Evolutionary conservation across 2,888 invertebrate genomes (phyloP), one percentile per base, ranked within the genome.

Genomic region (Pocota personata): DNA sequence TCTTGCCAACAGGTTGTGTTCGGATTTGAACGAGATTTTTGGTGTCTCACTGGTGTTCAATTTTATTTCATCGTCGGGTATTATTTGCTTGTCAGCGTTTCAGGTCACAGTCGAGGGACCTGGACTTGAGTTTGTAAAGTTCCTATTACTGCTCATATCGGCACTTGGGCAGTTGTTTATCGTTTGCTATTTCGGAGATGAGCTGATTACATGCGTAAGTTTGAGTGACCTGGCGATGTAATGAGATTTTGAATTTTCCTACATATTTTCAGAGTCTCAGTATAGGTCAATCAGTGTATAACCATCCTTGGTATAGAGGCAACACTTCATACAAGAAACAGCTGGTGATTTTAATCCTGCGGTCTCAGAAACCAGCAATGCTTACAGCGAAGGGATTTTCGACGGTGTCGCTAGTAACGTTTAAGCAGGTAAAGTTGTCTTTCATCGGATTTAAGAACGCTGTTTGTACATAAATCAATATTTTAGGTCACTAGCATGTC

Each of bases 371-470:
- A 62, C 88, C 88, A 0, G 87, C 88, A 0, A 82, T 87, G 24
- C 55, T 90, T 1, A 89, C 78, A 35, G 90, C 91, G 19, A 88
- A 88, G 75, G 90, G 90, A 7, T 89, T 88, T 64, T 73, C 89
- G n/a, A 55, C 89, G 0, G 88, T 91, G 3, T 88, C 89, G 7
- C 77, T 89, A 60, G 87, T 87, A 8, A 89, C 89, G 10, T 91
- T 91, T 62, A 88, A 90, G 62, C 80, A 88, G 88, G 91, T 90
- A 2, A 60, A 40, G 8, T 14, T 60, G 12, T 57, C 19, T 14
- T 8, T 8, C 2, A 10, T 1, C 1, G 7, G 32, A 10, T 10
- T 32, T 8, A n/a, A n/a, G n/a, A n/a, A n/a, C n/a, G n/a, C n/a
- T n/a, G n/a, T n/a, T n/a, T n/a, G n/a, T n/a, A n/a, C n/a, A n/a